Percentiles rank a stretch among this genome's conserved stretches.
phyloP scores from a whole-genome alignment of 2,888 invertebrate genomes.

The Nymphalis urticae region DNA sequence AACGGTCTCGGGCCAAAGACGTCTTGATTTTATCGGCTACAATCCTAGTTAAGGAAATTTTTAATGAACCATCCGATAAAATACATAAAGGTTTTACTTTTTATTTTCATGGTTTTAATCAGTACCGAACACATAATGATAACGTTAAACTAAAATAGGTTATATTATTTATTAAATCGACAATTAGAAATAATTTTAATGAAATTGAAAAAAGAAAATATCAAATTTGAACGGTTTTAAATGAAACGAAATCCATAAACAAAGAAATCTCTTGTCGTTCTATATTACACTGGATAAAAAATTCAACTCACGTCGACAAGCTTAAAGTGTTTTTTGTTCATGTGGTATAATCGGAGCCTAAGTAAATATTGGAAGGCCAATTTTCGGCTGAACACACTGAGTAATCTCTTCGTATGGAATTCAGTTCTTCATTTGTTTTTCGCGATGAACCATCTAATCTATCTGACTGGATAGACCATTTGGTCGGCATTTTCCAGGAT shows the following conservation, averaged over 20 bases:
- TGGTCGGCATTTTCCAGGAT: constrained; percentile 62
- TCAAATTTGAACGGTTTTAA: too few relatives aligned
- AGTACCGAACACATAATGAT: too few relatives aligned
- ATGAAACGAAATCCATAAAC: not conserved
- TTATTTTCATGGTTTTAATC: not conserved
- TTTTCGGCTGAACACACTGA: constrained; percentile 35
- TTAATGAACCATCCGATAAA: constrained; percentile 42
- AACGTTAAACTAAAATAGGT: too few relatives aligned
- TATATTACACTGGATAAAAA: constrained; percentile 16
- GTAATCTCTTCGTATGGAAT: constrained; percentile 33
- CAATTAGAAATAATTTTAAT: too few relatives aligned
- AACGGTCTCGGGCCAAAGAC: constrained; percentile 43
- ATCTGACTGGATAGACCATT: constrained; percentile 70
- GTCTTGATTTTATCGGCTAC: constrained; percentile 50
- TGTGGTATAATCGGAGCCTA: constrained; percentile 36
- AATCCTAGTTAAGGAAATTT: constrained; percentile 42
- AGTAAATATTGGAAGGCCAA: constrained; percentile 37
- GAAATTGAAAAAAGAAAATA: too few relatives aligned
- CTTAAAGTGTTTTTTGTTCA: constrained; percentile 30
- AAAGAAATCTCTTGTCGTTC: not conserved
- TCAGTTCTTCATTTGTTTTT: constrained; percentile 30
- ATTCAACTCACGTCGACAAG: constrained; percentile 28
- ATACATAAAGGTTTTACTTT: not conserved
- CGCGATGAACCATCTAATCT: constrained; percentile 57
- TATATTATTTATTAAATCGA: too few relatives aligned